Evolutionary conservation across 2,888 invertebrate genomes (phyloP), one percentile per base, ranked within the genome.

Genomic region (Eumerus sabulonum): DNA sequence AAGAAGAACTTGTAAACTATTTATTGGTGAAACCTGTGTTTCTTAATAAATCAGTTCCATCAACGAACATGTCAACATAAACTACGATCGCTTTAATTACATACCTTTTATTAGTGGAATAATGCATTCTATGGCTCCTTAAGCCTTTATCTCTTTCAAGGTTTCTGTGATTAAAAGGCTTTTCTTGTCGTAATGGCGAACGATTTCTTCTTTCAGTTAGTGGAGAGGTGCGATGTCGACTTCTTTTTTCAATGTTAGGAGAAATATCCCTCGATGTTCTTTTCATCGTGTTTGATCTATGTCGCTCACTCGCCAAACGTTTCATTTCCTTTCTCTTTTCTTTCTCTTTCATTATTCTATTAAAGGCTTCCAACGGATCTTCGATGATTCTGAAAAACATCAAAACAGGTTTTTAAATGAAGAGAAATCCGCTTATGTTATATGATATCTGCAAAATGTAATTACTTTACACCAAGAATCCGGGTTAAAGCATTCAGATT

Each of bases 291-390:
- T 87, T 85, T 83, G 88, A 85, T 85, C 90, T 81, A 83, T 90
- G 85, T 83, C 90, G 83, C 83, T 88, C 86, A 87, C 91, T 83
- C 89, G 90, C 84, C 87, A 91, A 85, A 60, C 90, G 86, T 27
- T 89, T 88, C 73, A 90, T 89, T 51, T 89, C 89, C 81, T 90
- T 90, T 48, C 90, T 86, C 74, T 93, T 90, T 62, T 93, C 92
- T 88, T 96, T 96, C 88, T 96, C 96, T 82, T 94, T 91, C 85
- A 96, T 91, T 91, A 96, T 94, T 82, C 95, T 91, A 88, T 96
- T 94, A 88, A 96, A 96, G 60, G 95, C 95, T 87, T 95, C 95
- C 84, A 96, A 89, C 2, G 96, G 95, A 89, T 96, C 96, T 85
- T 95, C 95, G 83, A 94, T 94, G 72, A 93, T 92, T 83, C 95